phyloP scores from a whole-genome alignment of 2,888 invertebrate species.

The Steinernema carpocapsae region DNA sequence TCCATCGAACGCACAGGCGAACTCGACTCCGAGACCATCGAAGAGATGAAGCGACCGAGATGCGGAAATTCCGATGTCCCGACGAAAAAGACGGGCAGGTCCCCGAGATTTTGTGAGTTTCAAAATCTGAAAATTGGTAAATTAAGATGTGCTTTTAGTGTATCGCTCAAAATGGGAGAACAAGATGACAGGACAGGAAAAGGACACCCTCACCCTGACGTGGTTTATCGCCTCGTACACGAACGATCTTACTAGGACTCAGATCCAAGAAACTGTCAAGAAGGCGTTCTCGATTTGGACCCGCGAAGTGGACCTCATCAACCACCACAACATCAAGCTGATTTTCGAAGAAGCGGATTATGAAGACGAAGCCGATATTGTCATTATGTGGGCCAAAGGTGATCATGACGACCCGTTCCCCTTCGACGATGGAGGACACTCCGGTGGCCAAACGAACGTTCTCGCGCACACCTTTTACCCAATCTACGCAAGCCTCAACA shows the following conservation, averaged over 20 bases:
- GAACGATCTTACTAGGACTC: slow-evolving; percentile 59
- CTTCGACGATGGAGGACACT: slow-evolving; percentile 57
- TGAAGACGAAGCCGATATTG: slow-evolving; percentile 78
- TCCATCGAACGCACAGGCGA: slow-evolving; percentile 60
- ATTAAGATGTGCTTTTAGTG: slow-evolving; percentile 46
- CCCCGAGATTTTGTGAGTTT: not conserved
- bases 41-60: slow-evolving; percentile 54
- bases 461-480: slow-evolving; percentile 69
- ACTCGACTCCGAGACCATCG: slow-evolving; percentile 57
- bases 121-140: too few relatives aligned
- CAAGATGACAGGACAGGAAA: slow-evolving; percentile 50
- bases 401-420: slow-evolving; percentile 64
- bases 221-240: slow-evolving; percentile 67
- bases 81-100: slow-evolving; percentile 62
- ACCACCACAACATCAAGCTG: slow-evolving; percentile 72
- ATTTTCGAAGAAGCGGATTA: slow-evolving; percentile 67
- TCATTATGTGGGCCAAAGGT: slow-evolving; percentile 77
- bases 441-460: slow-evolving; percentile 58
- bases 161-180: slow-evolving; percentile 56
- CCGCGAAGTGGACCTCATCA: slow-evolving; percentile 54
- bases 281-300: slow-evolving; percentile 78
- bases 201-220: slow-evolving; percentile 53
- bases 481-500: slow-evolving; percentile 54
- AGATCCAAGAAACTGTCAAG: slow-evolving; percentile 64
- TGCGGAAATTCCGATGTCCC: slow-evolving; percentile 61